phyloP scores from a whole-genome alignment of 2,888 invertebrate genomes.

The Lasioglossum malachurum region DNA sequence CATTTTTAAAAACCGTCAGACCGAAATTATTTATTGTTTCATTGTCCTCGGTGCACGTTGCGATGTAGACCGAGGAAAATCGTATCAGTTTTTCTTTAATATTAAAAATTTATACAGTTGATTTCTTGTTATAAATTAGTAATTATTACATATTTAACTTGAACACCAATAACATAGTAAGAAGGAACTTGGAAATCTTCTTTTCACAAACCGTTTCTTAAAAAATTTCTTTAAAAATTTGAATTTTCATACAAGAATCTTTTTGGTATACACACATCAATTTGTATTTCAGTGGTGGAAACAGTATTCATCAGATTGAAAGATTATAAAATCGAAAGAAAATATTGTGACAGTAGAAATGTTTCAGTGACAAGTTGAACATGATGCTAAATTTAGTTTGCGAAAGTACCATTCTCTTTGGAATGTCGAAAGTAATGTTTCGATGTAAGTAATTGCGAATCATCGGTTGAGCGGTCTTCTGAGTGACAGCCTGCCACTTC shows the following conservation, averaged over 20 bases:
- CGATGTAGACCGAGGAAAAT: not conserved
- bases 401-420: not conserved
- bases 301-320: not conserved
- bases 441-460: slow-evolving; percentile 18
- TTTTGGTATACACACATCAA: not conserved
- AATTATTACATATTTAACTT: too few relatives aligned
- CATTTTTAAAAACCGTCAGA: not conserved
- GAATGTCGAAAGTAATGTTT: slow-evolving; percentile 13
- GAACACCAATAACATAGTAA: too few relatives aligned
- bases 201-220: too few relatives aligned
- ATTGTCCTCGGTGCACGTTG: not conserved
- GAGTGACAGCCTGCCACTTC: slow-evolving; percentile 13
- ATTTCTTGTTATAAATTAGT: not conserved
- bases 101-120: not conserved
- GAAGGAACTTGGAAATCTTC: too few relatives aligned
- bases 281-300: not conserved
- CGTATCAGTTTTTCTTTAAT: not conserved
- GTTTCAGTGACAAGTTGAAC: not conserved
- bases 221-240: too few relatives aligned
- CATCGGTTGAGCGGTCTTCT: slow-evolving; percentile 13
- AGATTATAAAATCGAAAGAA: not conserved
- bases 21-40: not conserved
- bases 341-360: not conserved
- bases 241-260: too few relatives aligned
- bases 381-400: not conserved